A percentile compares a stretch with the other conserved stretches of the same genome.
These are phyloP conservation scores for Archegozetes longisetosus DNA, from an alignment of 1,140 invertebrate species.

Conservation along the genomic window DNA sequence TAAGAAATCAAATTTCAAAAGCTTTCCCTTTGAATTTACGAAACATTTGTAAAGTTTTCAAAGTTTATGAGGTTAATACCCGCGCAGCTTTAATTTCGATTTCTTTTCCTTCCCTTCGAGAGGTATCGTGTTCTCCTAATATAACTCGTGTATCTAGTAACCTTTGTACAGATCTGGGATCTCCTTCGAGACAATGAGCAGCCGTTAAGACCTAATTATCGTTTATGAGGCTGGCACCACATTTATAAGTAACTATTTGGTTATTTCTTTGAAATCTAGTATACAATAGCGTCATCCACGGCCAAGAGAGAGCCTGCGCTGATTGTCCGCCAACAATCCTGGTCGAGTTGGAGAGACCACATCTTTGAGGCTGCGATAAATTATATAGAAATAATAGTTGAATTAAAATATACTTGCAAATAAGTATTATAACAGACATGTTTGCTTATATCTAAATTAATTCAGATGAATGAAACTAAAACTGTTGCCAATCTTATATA, in stretches of 20 bases:
- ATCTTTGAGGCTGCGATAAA: neutral
- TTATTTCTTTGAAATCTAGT: neutral
- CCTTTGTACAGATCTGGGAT: neutral
- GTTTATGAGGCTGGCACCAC: conserved; percentile 1
- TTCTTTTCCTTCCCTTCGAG: neutral
- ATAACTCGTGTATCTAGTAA: neutral
- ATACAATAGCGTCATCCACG: neutral
- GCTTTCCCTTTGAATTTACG: too few relatives aligned
- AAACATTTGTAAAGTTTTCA: too few relatives aligned
- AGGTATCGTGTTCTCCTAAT: neutral
- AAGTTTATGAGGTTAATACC: too few relatives aligned
- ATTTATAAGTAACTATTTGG: neutral
- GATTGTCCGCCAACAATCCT: neutral
- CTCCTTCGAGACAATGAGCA: conserved; percentile 6
- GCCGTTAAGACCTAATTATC: neutral
- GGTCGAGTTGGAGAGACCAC: neutral
- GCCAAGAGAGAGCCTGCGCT: neutral
- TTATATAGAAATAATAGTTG: too few relatives aligned
- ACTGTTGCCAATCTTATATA: too few relatives aligned
- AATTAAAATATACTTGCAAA: too few relatives aligned
- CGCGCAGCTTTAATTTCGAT: neutral
- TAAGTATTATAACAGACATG: too few relatives aligned
- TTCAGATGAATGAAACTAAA: too few relatives aligned
- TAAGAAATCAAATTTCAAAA: too few relatives aligned
- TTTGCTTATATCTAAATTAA: too few relatives aligned